Base-by-base conservation (phyloP, 1,140 invertebrate genomes). In the Hyles euphorbiae region DNA sequence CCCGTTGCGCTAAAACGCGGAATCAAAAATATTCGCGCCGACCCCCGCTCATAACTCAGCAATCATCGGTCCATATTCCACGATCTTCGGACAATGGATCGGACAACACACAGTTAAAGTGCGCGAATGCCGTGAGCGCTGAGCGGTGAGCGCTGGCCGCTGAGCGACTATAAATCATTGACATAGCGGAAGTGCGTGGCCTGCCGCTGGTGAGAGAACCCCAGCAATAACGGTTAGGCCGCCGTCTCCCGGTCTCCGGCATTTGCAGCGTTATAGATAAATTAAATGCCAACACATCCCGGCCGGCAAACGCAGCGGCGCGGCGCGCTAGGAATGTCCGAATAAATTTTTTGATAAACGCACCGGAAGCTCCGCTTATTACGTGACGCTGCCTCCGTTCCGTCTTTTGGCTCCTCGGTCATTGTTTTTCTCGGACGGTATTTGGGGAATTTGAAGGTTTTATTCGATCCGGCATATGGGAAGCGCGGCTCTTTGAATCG, bases 301-400 rank as follows among this genome's bases (percentile, higher is more conserved):
- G 70, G 50, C 67, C 70, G 65, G 66, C 76, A 73, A 74, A 73
- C 76, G 71, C 74, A 62, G 66, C 63, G 56, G 52, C 59, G 36
- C 58, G 70, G 72, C 75, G 63, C 75, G 84, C 74, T 62, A 73
- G 77, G 81, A 84, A 87, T 86, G 80, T 74, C 81, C 81, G 73
- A 85, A 83, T 84, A 86, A 83, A 80, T 82, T 87, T 87, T 87
- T 84, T 83, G 79, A 83, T 79, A 76, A 77, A 83, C 76, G 76
- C 70, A 84, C 79, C 84, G 83, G 84, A 85, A 87, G 79, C 76
- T 71, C 56, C 47, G 69, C 67, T 78, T 83, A 87, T 85, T 85
- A 84, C 83, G 84, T 83, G 77, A 81, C 76, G 75, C 69, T 76
- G 77, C 65, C 80, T 74, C 74, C 78, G 76, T 83, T 80, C 72